Base-by-base conservation (phyloP, 2,888 invertebrate genomes). In the Onthophagus sagittarius region DNA sequence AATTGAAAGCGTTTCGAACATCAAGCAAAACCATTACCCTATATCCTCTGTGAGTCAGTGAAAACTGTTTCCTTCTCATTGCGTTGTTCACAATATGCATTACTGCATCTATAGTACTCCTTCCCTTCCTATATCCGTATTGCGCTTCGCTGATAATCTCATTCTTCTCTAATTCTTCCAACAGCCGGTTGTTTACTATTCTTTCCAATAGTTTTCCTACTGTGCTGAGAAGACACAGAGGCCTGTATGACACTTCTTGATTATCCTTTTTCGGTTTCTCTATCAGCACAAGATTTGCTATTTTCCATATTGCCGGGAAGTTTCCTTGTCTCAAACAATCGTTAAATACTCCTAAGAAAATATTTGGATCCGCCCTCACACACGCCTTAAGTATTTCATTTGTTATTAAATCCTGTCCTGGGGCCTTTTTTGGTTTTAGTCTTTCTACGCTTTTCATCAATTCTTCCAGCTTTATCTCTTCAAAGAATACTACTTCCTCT, bases 381-480 rank as follows among this genome's bases (percentile, higher is more conserved):
- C 64, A 64, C 64, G 3, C n/a, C 64, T 13, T 64, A 9, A 64
- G 4, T 2, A 64, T 64, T 9, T 64, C n/a, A 64, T 23, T 64
- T 9, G 39, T 53, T 9, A 53, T 53, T 7, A 11, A 53, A 1
- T 53, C 39, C 11, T 53, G 39, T n/a, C 63, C 63, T 15, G 63
- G 63, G 4, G 63, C 63, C 64, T 63, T 71, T 32, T 71, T 71
- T 63, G 32, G 15, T 63, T 15, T 71, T 15, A 71, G 62, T 15
- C 14, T 15, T 23, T 31, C 31, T 9, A 62, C 6, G 23, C 32
- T 31, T 9, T n/a, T 31, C 32, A 63, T 31, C 11, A 71, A 63
- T 71, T 71, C 63, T 9, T 71, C 64, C n/a, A 71, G 23, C 3
- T 14, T 63, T 63, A 14, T 63, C 7, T 15, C 13, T 11, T 64